Evolutionary conservation across 2,888 invertebrate species (phyloP), one percentile per base, ranked within the genome.

Genomic region (Tupiocoris notatus): DNA sequence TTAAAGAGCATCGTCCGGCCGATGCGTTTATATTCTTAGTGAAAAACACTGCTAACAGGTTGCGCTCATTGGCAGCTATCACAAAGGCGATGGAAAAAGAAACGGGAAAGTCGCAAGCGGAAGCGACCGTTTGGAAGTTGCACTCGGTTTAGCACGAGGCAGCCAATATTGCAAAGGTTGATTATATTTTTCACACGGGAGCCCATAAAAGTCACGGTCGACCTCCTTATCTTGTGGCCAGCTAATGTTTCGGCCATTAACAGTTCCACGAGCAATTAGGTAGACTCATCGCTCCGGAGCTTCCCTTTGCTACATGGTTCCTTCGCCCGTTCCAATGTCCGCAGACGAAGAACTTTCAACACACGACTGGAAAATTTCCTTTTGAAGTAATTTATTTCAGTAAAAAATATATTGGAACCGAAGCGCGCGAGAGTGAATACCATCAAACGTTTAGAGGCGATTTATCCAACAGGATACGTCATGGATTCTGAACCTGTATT

Each of bases 241-340:
- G 73, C 73, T 75, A 75, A 75, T 65, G 75, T 75, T 75, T 75
- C 65, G 65, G 75, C 75, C 75, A 75, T 75, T 75, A 75, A 66
- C 75, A 75, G 65, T 59, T 75, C 75, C 64, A 75, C 75, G 75
- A 75, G 75, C 75, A 25, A 75, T 75, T 75, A 75, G 39, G 39
- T 39, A 39, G 39, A 39, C 39, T 39, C 39, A 39, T 39, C 39
- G 39, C 39, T 39, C 39, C 39, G 39, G 39, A 39, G 39, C 39
- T 39, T 39, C 39, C 39, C 39, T 39, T 39, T 39, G 39, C 6
- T 39, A 12, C 3, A 39, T 39, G 12, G 39, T 39, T 12, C 39
- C 6, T 39, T 12, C 39, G 12, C 39, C 39, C 6, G 6, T 39
- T 12, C 39, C 39, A 12, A 39, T 39, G 3, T 39, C 39, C 39